Conservation (phyloP, 2,888 invertebrate genomes). For the Pteria penguin region DNA sequence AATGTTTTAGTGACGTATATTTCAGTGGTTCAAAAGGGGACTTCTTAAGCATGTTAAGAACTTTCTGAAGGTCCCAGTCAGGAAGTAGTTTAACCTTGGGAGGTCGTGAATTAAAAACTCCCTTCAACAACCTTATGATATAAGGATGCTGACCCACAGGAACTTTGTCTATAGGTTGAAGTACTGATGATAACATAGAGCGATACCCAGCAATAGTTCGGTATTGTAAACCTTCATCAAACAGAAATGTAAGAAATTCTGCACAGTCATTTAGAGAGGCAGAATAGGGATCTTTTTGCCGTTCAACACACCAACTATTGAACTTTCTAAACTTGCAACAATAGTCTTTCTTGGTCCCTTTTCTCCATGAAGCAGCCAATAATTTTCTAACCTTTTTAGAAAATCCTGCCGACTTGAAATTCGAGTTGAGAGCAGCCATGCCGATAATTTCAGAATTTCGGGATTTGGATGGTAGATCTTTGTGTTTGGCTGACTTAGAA, state of each 20-base stretch:
- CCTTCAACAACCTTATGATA: slow-evolving; percentile 20
- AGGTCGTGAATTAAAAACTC: slow-evolving; percentile 25
- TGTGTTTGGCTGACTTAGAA: slow-evolving; percentile 36
- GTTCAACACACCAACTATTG: slow-evolving; percentile 49
- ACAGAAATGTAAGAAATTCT: slow-evolving; percentile 33
- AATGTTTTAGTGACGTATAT: not conserved
- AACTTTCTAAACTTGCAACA: slow-evolving; percentile 41
- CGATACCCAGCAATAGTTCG: slow-evolving; percentile 30
- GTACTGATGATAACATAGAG: slow-evolving; percentile 24
- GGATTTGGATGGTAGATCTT: slow-evolving; percentile 44
- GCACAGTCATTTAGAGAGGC: slow-evolving; percentile 32
- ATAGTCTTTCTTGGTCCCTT: slow-evolving; percentile 48
- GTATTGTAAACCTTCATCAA: slow-evolving; percentile 2
- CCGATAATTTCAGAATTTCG: slow-evolving; percentile 39
- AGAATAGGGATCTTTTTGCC: slow-evolving; percentile 49
- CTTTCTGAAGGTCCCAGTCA: slow-evolving; percentile 15
- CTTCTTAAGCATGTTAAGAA: not conserved
- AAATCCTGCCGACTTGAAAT: slow-evolving; percentile 39
- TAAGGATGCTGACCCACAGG: slow-evolving; percentile 18
- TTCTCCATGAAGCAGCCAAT: slow-evolving; percentile 41
- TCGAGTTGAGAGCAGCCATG: slow-evolving; percentile 48
- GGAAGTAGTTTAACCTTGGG: slow-evolving; percentile 14
- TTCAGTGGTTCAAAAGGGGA: slow-evolving; percentile 16
- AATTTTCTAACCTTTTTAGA: slow-evolving; percentile 43
- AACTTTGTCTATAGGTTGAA: not conserved